These are phyloP conservation scores for Enteromius radiatus DNA, from an alignment of 2,797 vertebrate genomes.

Conservation along the genomic window DNA sequence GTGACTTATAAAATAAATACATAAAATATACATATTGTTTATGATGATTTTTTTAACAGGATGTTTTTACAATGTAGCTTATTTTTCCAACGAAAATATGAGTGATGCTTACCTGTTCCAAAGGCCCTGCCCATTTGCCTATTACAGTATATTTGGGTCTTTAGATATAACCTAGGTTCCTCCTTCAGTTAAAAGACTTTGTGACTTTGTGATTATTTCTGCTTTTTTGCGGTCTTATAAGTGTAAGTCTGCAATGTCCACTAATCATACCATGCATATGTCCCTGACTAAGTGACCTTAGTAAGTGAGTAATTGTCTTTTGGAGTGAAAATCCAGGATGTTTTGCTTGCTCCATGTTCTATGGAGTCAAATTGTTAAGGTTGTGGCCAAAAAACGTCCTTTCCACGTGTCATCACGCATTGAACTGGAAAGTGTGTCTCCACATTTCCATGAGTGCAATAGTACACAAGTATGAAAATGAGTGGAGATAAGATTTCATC, in stretches of 20 bases:
- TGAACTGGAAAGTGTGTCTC: constrained; percentile 21
- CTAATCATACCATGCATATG: background rate
- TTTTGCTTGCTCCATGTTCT: constrained; percentile 2
- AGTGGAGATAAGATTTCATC: constrained; percentile 13
- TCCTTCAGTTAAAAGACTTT: background rate
- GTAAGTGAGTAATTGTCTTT: constrained; percentile 8
- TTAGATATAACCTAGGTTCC: background rate
- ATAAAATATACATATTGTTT: background rate
- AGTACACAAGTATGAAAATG: constrained; percentile 12
- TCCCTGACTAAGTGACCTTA: background rate
- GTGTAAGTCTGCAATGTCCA: background rate
- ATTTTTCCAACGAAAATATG: background rate
- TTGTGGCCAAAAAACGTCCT: background rate
- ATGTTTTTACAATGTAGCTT: background rate
- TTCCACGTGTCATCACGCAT: constrained; percentile 21
- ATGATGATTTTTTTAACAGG: background rate
- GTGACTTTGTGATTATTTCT: background rate
- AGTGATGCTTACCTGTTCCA: background rate
- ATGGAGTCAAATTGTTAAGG: background rate
- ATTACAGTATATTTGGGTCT: background rate
- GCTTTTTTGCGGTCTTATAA: background rate
- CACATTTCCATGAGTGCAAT: background rate
- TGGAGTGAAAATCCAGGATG: background rate
- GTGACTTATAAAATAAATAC: background rate
- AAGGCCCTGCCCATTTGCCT: background rate